Percentiles rank a stretch among this genome's conserved stretches.
Evolutionary conservation across 2,888 invertebrate species (phyloP).

Genomic region (Drosophila nr. fundita): DNA sequence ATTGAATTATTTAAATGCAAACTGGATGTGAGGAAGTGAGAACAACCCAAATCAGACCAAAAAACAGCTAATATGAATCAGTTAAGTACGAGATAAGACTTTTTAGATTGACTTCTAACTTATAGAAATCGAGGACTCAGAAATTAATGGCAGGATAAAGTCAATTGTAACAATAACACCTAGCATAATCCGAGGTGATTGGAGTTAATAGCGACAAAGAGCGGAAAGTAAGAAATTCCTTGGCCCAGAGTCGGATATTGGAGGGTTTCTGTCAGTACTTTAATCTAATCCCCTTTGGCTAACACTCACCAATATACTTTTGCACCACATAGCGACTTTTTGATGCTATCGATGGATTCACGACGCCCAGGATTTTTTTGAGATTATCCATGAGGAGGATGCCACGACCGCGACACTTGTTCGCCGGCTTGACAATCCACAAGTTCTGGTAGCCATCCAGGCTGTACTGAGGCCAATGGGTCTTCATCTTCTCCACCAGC

Average conservation of each 20-base stretch:
- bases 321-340: constrained; percentile 95
- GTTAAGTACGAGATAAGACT: too few species aligned
- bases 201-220: too few species aligned
- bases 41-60: too few species aligned
- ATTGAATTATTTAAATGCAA: too few species aligned
- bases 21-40: too few species aligned
- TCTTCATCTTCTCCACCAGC: constrained; percentile 88
- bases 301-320: constrained; percentile 94
- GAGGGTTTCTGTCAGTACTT: background rate
- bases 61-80: too few species aligned
- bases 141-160: too few species aligned
- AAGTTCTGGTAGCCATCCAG: constrained; percentile 94
- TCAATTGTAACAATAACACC: too few species aligned
- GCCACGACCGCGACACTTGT: constrained; percentile 95
- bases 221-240: too few species aligned
- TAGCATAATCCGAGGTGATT: too few species aligned
- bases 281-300: background rate
- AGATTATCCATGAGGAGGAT: constrained; percentile 94
- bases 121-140: too few species aligned
- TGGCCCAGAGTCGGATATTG: background rate
- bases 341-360: constrained; percentile 88
- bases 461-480: constrained; percentile 92
- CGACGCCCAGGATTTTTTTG: constrained; percentile 91
- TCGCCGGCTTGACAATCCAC: constrained; percentile 98
- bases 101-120: too few species aligned